Base-by-base conservation (phyloP, 1,140 invertebrate genomes). In the Platyura marginata region DNA sequence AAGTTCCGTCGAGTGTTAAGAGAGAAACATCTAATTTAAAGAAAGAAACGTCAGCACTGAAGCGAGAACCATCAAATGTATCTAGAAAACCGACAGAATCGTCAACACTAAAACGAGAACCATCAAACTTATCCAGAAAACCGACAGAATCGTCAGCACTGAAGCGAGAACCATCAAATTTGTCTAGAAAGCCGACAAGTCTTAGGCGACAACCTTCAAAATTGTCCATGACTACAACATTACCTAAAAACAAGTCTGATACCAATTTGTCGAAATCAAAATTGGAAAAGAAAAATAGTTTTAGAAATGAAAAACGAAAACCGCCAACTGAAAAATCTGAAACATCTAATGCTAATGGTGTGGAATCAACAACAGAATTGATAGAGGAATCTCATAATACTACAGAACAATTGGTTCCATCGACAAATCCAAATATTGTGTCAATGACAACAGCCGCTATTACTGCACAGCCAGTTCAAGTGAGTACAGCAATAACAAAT, bases 361-460 rank as follows among this genome's bases (percentile, higher is more conserved):
- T 21, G 13, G 20, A 25, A 21, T 18, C 13, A 20, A 18, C 10
- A 18, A 10, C 16, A 18, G 18, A 18, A 38, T 20, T 18, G 11
- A 38, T 3, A 19, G 15, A n/a, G 11, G 25, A 29, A 13, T 8
- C 25, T 29, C 6, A 36, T 16, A 18, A 18, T 36, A 5, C 5
- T 6, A 36, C 9, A 11, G 38, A 40, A 8, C 40, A 45, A 25
- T 29, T 45, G 20, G 21, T 45, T 15, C 40, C 40, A 15, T 18
- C 37, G 18, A 46, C 44, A 15, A 46, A 46, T 29, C 3, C 40
- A 15, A 42, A 46, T 48, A 50, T 67, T 32, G 56, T 69, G 22
- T 69, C 66, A 18, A 69, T 69, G 66, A 67, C 66, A 5, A 67
- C 66, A 6, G 66, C 66, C 4, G 65, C 65, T 21, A 68, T 68